Conservation (phyloP, 2,888 invertebrate genomes). For the Habroteleia sp. region DNA sequence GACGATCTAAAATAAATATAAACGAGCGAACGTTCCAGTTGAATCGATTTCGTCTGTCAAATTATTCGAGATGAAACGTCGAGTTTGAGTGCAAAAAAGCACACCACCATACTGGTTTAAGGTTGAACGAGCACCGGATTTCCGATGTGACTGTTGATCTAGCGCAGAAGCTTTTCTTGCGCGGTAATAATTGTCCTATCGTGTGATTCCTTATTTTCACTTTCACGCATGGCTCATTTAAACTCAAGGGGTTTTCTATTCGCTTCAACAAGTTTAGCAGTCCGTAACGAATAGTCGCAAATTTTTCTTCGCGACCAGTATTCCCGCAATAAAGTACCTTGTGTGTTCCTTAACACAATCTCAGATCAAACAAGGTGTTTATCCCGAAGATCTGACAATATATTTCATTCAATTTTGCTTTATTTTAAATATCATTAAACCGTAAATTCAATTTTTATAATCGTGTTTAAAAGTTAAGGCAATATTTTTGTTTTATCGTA, state of each 20-base stretch:
- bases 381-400: too few relatives aligned
- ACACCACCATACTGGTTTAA: constrained; percentile 24
- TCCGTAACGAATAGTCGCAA: constrained; percentile 69
- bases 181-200: constrained; percentile 61
- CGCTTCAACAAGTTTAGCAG: constrained; percentile 67
- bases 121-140: constrained; percentile 51
- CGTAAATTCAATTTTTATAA: too few relatives aligned
- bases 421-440: too few relatives aligned
- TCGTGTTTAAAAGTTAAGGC: too few relatives aligned
- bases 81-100: background rate
- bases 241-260: constrained; percentile 69
- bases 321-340: constrained; percentile 28
- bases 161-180: constrained; percentile 52
- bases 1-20: too few relatives aligned
- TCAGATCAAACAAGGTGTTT: too few relatives aligned
- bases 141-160: constrained; percentile 48
- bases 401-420: too few relatives aligned
- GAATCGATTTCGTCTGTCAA: background rate
- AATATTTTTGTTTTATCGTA: too few relatives aligned
- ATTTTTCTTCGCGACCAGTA: constrained; percentile 55
- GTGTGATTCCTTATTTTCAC: constrained; percentile 69
- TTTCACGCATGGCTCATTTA: constrained; percentile 71
- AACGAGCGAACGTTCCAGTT: too few relatives aligned
- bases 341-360: too few relatives aligned
- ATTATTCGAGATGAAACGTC: background rate